Conservation (phyloP, 2,888 invertebrate species). For the Xestia c-nigrum region DNA sequence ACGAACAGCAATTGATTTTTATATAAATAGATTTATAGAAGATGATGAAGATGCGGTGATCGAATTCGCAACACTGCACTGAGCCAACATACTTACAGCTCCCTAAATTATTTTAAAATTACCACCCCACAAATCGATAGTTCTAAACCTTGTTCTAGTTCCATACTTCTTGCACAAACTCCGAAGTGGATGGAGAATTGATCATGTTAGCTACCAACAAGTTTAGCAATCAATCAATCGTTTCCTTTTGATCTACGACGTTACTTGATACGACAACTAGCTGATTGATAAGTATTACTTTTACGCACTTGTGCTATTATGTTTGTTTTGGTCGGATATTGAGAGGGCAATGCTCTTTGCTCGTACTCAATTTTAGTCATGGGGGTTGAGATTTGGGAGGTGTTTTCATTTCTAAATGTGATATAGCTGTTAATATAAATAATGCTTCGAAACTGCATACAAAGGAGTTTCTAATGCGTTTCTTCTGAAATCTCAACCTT, state of each 20-base stretch:
- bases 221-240: slow-evolving; percentile 51
- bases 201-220: slow-evolving; percentile 37
- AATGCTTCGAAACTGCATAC: background rate
- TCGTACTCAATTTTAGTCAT: background rate
- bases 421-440: no score
- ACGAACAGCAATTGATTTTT: no score
- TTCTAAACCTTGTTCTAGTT: background rate
- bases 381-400: background rate
- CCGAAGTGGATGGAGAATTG: slow-evolving; percentile 35
- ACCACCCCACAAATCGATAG: background rate
- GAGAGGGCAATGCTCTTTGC: background rate
- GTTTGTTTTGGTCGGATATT: slow-evolving; percentile 8
- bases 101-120: background rate
- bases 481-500: background rate
- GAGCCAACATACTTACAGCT: background rate
- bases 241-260: slow-evolving; percentile 24
- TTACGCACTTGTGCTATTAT: slow-evolving; percentile 13
- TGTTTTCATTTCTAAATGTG: background rate
- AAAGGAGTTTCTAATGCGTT: background rate
- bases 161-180: slow-evolving; percentile 4
- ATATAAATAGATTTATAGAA: no score
- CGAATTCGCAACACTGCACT: no score
- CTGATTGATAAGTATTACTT: slow-evolving; percentile 52
- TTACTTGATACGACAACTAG: slow-evolving; percentile 29
- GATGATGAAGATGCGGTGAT: no score